Conservation (phyloP, 2,888 invertebrate species). For the Drosophila fulvimacula region DNA sequence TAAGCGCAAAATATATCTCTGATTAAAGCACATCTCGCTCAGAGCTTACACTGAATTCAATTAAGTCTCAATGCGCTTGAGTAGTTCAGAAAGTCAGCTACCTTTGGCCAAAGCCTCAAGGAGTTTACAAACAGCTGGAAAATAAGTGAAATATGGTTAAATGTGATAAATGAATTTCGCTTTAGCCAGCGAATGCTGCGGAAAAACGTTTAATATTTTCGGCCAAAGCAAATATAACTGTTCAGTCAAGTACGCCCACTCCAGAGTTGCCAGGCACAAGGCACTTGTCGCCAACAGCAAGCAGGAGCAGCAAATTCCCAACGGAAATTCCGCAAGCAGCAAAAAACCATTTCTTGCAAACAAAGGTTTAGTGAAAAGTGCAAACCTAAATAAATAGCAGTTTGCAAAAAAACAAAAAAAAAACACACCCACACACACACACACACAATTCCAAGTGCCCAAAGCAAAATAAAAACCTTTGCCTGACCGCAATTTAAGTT, state of each 20-base stretch:
- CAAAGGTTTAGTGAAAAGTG: slow-evolving; percentile 2
- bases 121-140: too few relatives aligned
- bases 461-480: not conserved
- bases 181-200: not conserved
- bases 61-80: slow-evolving; percentile 10
- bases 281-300: slow-evolving; percentile 25
- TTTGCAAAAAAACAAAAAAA: not conserved
- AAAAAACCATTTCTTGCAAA: slow-evolving; percentile 3
- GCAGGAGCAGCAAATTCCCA: slow-evolving; percentile 19
- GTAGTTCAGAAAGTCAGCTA: slow-evolving; percentile 16
- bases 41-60: slow-evolving; percentile 11
- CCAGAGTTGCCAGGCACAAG: not conserved
- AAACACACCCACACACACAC: too few relatives aligned
- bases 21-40: slow-evolving; percentile 4
- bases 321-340: slow-evolving; percentile 11
- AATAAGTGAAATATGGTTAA: slow-evolving; percentile 10
- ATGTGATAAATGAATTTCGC: not conserved
- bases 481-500: slow-evolving; percentile 1
- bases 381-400: slow-evolving; percentile 3
- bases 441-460: not conserved
- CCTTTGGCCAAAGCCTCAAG: not conserved
- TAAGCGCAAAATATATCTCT: slow-evolving; percentile 1
- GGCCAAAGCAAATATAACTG: slow-evolving; percentile 26
- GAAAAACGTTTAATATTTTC: slow-evolving; percentile 19
- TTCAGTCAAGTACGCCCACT: slow-evolving; percentile 20